These are phyloP conservation scores for Brachyalestes nurse DNA, from an alignment of 2,797 vertebrate species.

Conservation along the genomic window DNA sequence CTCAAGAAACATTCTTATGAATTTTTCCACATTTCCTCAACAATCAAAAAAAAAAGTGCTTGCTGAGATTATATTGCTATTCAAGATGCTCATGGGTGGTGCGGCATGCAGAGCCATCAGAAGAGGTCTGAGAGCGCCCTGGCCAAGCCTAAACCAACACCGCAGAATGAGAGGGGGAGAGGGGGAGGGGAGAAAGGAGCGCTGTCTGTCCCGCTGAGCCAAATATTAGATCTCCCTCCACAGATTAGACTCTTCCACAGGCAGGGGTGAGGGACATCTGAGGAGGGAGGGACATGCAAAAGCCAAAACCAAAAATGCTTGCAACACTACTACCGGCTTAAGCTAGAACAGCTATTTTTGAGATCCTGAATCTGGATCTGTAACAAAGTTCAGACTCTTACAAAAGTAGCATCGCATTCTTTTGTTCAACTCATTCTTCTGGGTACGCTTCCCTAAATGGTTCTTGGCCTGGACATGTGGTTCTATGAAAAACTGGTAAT, in stretches of 20 bases:
- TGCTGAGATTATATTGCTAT: constrained; percentile 20
- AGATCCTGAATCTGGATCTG: constrained; percentile 19
- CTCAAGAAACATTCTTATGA: background rate
- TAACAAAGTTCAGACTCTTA: constrained; percentile 25
- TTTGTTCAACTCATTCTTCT: background rate
- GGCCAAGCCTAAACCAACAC: constrained; percentile 58
- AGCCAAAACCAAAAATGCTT: constrained; percentile 45
- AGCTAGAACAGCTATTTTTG: constrained; percentile 46
- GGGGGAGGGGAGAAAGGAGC: constrained; percentile 68
- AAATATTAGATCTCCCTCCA: constrained; percentile 84
- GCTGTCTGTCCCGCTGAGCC: constrained; percentile 81
- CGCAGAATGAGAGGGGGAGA: constrained; percentile 43
- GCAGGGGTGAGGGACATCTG: constrained; percentile 49
- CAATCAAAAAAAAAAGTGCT: background rate
- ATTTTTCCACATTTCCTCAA: constrained; percentile 2
- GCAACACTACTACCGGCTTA: constrained; percentile 45
- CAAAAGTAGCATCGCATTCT: constrained; percentile 28
- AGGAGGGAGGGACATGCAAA: constrained; percentile 44
- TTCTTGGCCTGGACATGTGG: background rate
- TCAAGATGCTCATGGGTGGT: constrained; percentile 45
- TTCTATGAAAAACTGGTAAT: background rate
- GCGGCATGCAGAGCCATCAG: constrained; percentile 43
- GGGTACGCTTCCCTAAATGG: background rate
- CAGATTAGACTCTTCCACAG: constrained; percentile 85
- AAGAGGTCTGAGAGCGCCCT: constrained; percentile 44